Conservation (phyloP, 1,140 invertebrate genomes). For the Ostrea denselamellosa region DNA sequence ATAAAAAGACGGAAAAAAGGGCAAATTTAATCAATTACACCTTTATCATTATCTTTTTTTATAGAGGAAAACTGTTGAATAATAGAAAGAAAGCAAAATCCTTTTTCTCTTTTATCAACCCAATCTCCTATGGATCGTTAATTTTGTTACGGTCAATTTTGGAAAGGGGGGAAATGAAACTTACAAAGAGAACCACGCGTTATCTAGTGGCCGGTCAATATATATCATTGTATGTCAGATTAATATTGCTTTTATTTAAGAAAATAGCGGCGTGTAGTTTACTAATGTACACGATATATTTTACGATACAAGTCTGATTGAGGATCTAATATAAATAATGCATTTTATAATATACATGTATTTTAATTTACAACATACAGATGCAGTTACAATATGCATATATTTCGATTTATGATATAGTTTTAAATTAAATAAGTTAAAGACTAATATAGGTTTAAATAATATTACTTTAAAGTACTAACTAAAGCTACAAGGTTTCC, state of each 20-base stretch:
- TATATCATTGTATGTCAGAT: conserved; percentile 18
- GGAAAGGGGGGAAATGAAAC: background rate
- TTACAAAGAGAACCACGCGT: background rate
- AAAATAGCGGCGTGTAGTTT: background rate
- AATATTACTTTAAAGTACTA: no score
- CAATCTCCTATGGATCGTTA: background rate
- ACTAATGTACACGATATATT: background rate
- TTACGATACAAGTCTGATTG: no score
- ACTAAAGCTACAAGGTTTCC: no score
- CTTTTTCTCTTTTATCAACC: background rate
- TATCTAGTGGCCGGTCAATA: background rate
- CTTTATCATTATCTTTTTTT: background rate
- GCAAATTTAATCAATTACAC: background rate
- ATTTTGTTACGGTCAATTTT: conserved; percentile 19
- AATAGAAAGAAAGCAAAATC: background rate
- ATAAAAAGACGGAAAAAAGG: background rate
- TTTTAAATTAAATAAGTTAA: no score
- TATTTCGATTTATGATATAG: no score
- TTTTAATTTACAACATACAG: no score
- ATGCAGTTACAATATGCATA: no score
- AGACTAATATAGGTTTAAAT: no score
- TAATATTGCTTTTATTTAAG: background rate
- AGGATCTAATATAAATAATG: no score
- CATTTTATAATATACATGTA: no score
- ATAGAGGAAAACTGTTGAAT: background rate